Evolutionary conservation across 2,113 vertebrate species (phyloP), one percentile per base, ranked within the genome.

Genomic region (Corythornis cristatus): DNA sequence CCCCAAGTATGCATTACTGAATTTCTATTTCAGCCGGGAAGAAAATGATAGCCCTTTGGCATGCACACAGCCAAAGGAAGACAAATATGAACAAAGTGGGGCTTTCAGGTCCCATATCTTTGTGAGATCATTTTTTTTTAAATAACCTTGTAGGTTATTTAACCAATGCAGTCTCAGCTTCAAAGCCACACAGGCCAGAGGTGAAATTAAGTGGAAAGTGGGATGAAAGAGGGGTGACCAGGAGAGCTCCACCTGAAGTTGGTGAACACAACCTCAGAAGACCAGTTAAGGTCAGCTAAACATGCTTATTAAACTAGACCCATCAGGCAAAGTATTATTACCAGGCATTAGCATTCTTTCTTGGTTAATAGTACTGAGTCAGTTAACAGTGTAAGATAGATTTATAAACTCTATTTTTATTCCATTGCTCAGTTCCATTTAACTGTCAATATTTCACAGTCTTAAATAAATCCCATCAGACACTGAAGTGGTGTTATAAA

Each of bases 21-120:
- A 93, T 97, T 97, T 97, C 96, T 97, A 90, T 97, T 98, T 97
- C 88, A 86, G 92, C 91, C 62, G 40, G 35, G n/a, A 87, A 89
- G 88, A 86, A 97, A 91, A 93, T 74, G 94, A 92, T 96, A 93
- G 78, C 80, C 61, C 35, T 88, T 61, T 96, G 97, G 96, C 91
- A 95, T 77, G 89, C 61, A 31, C 26, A 22, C 61, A 87, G 80
- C 64, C 66, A 54, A 66, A 61, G 72, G 51, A 90, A 93, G 88
- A 90, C 86, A 95, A 92, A 86, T 89, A 90, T 82, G 91, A 91
- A 74, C 91, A 83, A 94, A 93, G 71, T 83, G 54, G 15, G 33
- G 50, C 76, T 90, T 97, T 94, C 94, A 54, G 51, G 81, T 96
- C 92, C 89, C 53, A 7, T 94, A 90, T 92, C 96, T 96, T 95